A percentile compares a stretch with the other conserved stretches of the same genome.
These are phyloP conservation scores for Notarius lentiginosus DNA, from an alignment of 2,113 vertebrate species.

Conservation along the genomic window DNA sequence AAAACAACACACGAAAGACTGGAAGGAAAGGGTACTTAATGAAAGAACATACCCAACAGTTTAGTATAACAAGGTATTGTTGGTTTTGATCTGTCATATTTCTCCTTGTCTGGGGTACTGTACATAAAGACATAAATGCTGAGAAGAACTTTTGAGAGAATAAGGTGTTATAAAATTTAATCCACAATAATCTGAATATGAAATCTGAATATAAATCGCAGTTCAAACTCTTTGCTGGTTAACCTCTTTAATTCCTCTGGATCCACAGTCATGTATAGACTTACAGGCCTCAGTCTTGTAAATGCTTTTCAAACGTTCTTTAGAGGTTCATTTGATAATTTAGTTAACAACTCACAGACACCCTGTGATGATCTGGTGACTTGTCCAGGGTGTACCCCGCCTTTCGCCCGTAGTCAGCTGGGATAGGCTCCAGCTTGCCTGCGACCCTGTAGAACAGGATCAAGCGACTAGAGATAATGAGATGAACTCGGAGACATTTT, in stretches of 20 bases:
- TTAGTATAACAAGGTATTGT: slow-evolving; percentile 51
- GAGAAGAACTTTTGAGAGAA: background rate
- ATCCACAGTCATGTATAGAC: background rate
- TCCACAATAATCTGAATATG: background rate
- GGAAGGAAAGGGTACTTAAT: slow-evolving; percentile 42
- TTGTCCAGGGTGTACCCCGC: too few species aligned
- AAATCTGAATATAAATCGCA: background rate
- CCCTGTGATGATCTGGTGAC: too few species aligned
- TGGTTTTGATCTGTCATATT: slow-evolving; percentile 17
- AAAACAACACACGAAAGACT: slow-evolving; percentile 42
- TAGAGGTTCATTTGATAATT: background rate
- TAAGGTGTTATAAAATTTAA: background rate
- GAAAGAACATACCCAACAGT: slow-evolving; percentile 45
- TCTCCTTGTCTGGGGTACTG: background rate
- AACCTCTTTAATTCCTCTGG: background rate
- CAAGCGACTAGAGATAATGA: too few species aligned
- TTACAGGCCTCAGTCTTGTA: background rate
- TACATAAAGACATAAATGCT: background rate
- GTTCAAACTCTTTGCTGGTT: background rate
- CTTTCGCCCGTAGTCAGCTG: too few species aligned
- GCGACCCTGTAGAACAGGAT: too few species aligned
- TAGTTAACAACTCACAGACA: background rate
- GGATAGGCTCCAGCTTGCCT: too few species aligned
- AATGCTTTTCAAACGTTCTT: background rate
- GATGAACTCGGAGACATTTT: background rate